phyloP scores from a whole-genome alignment of 2,888 invertebrate genomes.

The Platynereis dumerilii region DNA sequence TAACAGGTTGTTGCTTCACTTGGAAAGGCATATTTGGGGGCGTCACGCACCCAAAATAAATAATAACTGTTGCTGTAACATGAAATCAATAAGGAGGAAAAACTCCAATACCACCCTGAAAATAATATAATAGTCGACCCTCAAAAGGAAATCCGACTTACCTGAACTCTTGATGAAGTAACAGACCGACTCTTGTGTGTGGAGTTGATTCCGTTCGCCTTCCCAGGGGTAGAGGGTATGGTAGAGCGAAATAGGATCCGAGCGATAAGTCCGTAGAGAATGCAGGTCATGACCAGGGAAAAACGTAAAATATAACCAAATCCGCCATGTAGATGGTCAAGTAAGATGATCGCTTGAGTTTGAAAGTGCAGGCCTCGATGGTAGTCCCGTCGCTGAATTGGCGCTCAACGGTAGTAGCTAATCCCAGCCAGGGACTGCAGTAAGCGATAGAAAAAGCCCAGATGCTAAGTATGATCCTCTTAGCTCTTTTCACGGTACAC shows the following conservation, averaged over 20 bases:
- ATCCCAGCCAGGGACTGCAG: conserved; percentile 70
- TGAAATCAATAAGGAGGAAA: too few species aligned
- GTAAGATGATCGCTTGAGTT: conserved; percentile 61
- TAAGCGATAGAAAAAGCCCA: conserved; percentile 70
- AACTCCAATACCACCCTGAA: too few species aligned
- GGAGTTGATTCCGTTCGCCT: conserved; percentile 13
- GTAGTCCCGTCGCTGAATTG: conserved; percentile 54
- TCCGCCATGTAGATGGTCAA: conserved; percentile 69
- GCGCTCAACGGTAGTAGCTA: conserved; percentile 65
- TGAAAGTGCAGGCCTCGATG: conserved; percentile 66
- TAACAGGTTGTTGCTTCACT: too few species aligned
- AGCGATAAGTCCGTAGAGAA: conserved; percentile 70
- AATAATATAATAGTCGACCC: too few species aligned
- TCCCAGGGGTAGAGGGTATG: conserved; percentile 32
- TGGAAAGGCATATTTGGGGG: too few species aligned
- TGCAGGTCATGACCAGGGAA: conserved; percentile 69
- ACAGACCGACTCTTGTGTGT: conserved; percentile 23
- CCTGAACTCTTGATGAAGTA: conserved; percentile 41
- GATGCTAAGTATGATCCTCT: conserved; percentile 68
- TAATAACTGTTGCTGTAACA: too few species aligned
- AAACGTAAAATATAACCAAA: conserved; percentile 69
- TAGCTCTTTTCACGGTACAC: conserved; percentile 70
- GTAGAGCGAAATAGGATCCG: conserved; percentile 63
- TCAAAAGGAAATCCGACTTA: too few species aligned
- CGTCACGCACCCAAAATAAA: too few species aligned